phyloP scores from a whole-genome alignment of 2,888 invertebrate genomes.

The Patella caerulea region DNA sequence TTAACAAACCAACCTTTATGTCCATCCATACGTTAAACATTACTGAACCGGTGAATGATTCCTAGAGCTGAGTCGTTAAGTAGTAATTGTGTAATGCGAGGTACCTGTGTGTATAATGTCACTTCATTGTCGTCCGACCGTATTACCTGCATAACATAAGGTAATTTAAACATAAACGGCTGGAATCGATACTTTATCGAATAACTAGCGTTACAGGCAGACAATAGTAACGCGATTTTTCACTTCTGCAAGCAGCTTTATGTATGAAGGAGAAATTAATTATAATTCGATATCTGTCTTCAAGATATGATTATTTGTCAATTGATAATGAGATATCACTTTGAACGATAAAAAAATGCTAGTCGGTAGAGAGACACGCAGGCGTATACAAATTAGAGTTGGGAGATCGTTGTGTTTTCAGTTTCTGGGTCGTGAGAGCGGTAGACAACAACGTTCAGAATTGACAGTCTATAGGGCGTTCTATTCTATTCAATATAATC shows the following conservation, averaged over 20 bases:
- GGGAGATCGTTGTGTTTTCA: neutral
- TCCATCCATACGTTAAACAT: no score
- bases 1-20: no score
- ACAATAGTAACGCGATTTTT: constrained; percentile 10
- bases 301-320: constrained; percentile 10
- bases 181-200: neutral
- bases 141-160: constrained; percentile 6
- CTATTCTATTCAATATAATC: no score
- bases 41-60: no score
- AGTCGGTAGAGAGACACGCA: no score
- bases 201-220: neutral
- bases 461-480: no score
- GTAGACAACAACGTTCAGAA: neutral
- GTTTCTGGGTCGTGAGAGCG: constrained; percentile 9
- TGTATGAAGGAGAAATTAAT: constrained; percentile 7
- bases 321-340: constrained; percentile 10
- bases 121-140: no score
- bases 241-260: neutral
- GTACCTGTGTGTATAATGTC: no score
- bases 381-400: no score
- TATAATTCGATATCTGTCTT: constrained; percentile 7
- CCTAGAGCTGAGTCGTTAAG: no score
- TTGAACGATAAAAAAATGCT: neutral
- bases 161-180: constrained; percentile 5
- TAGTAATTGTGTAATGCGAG: no score